Evolutionary conservation across 2,888 invertebrate species (phyloP).

Genomic region (Drosophila anomalipes): DNA sequence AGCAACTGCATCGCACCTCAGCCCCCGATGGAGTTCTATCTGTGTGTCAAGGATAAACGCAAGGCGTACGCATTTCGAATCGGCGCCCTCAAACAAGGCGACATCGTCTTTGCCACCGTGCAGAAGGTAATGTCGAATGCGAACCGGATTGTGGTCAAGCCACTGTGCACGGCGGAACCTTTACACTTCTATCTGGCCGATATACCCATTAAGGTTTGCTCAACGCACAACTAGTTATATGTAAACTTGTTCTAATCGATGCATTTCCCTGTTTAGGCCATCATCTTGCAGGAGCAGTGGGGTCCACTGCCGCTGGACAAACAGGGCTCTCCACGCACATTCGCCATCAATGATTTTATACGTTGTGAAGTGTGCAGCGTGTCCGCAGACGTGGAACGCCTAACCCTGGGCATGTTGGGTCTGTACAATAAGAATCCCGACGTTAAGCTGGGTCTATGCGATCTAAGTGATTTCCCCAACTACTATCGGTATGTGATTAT

Average conservation of each 20-base stretch:
- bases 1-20: conserved; percentile 84
- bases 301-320: conserved; percentile 87
- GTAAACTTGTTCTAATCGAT: neutral
- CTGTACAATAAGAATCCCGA: conserved; percentile 90
- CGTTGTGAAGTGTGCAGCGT: conserved; percentile 95
- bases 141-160: conserved; percentile 87
- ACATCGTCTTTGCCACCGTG: conserved; percentile 92
- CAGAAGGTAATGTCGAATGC: conserved; percentile 87
- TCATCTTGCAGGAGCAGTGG: conserved; percentile 59
- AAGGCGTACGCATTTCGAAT: conserved; percentile 92
- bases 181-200: conserved; percentile 93
- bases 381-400: conserved; percentile 94
- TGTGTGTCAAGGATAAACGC: conserved; percentile 87
- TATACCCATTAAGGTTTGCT: conserved; percentile 93
- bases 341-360: conserved; percentile 93
- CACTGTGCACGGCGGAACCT: conserved; percentile 93
- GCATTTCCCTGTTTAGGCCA: conserved; percentile 46
- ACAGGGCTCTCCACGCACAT: conserved; percentile 91
- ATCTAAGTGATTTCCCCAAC: conserved; percentile 92
- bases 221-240: neutral
- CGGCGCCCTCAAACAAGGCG: conserved; percentile 90
- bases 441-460: conserved; percentile 92
- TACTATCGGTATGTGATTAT: conserved; percentile 92
- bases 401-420: conserved; percentile 94
- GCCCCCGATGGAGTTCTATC: conserved; percentile 93